Evolutionary conservation across 2,888 invertebrate species (phyloP), one percentile per base, ranked within the genome.

Genomic region (Heteromurus nitidus): DNA sequence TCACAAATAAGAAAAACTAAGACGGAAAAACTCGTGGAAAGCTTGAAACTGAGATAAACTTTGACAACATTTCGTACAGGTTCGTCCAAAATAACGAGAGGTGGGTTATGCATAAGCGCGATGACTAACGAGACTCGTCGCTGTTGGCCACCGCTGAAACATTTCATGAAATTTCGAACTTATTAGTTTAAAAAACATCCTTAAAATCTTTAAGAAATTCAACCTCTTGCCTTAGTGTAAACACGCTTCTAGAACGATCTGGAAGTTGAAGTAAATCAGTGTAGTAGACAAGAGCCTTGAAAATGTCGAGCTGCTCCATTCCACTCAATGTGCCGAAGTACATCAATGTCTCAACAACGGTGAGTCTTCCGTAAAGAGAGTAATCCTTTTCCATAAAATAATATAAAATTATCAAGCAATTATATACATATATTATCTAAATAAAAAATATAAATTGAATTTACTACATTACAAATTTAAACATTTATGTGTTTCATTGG

Each of bases 281-380:
- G 20, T 97, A 91, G 90, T 97, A 97, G 88, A 94, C 93, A 84
- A 95, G 92, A 86, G 96, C 92, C 86, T 94, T 94, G 67, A 91
- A 90, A 86, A 97, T 96, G 90, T 95, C 95, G 26, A 91, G 89
- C 53, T 94, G 94, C 89, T 93, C 92, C 96, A 97, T 96, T 86
- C 96, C 95, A 90, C 96, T 96, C 88, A 97, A 95, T 93, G 96
- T 95, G 47, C 97, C 97, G 90, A 97, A 97, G 90, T 96, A 97
- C 93, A 95, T 94, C 94, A 97, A 94, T 0, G 97, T 97, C 89
- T 97, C 97, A 85, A 93, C 93, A 88, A 97, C 97, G 44, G 96
- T 94, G 90, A 97, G 96, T 90, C 96, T 96, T 0, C 94, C 95
- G 89, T 95, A 96, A 0, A 96, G 91, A 0, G 96, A 96, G 80